Percentiles rank a stretch among this genome's conserved stretches.
Conservation (phyloP, 1,140 invertebrate species). For the Hyposmocoma kahamanoa region DNA sequence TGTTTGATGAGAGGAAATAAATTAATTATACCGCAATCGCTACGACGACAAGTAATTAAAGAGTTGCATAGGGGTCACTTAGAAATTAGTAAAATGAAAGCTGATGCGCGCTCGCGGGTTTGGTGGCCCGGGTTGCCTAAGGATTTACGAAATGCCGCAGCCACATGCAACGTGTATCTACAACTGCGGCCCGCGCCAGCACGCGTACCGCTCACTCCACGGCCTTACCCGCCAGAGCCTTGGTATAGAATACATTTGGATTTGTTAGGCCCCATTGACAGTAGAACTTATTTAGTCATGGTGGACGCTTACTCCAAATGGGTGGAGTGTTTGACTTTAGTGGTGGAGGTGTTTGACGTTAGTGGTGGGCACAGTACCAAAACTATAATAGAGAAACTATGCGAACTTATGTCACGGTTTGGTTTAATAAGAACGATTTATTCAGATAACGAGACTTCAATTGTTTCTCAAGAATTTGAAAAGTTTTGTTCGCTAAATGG, state of each 20-base stretch:
- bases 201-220: neutral
- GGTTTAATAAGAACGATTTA: too few relatives aligned
- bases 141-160: neutral
- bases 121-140: conserved; percentile 5
- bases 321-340: too few relatives aligned
- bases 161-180: too few relatives aligned
- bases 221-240: neutral
- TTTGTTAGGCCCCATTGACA: neutral
- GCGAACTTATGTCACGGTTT: too few relatives aligned
- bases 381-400: too few relatives aligned
- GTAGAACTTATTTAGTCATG: neutral
- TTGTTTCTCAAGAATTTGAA: too few relatives aligned
- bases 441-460: too few relatives aligned
- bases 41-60: neutral
- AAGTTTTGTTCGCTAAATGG: too few relatives aligned
- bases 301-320: neutral
- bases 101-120: conserved; percentile 2
- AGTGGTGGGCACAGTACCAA: too few relatives aligned
- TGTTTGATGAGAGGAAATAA: neutral
- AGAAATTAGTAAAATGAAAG: conserved; percentile 3
- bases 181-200: neutral
- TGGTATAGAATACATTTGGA: neutral
- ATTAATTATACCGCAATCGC: neutral
- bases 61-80: conserved; percentile 6
- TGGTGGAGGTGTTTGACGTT: too few relatives aligned